These are phyloP conservation scores for Tenualosa ilisha DNA, from an alignment of 2,797 vertebrate species.

Conservation along the genomic window DNA sequence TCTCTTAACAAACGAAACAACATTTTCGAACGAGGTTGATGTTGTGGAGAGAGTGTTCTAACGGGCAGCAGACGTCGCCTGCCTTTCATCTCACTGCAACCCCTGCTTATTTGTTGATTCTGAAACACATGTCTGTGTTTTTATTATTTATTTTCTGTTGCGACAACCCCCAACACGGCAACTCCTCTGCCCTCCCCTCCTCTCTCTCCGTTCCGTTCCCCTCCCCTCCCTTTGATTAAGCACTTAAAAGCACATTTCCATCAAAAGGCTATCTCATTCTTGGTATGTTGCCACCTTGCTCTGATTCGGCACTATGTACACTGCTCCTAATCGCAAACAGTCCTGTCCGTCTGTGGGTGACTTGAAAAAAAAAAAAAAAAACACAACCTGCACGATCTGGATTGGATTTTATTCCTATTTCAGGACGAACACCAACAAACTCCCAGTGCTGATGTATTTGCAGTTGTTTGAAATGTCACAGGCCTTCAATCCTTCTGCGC, in stretches of 20 bases:
- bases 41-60: background rate
- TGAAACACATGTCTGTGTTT: background rate
- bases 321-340: background rate
- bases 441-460: background rate
- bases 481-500: background rate
- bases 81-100: background rate
- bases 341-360: background rate
- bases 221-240: background rate
- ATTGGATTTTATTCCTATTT: background rate
- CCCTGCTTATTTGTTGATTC: slow-evolving; percentile 18
- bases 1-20: slow-evolving; percentile 1
- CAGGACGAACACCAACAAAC: background rate
- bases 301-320: background rate
- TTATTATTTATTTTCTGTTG: no score
- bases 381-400: no score
- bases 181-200: background rate
- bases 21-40: slow-evolving; percentile 3
- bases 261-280: background rate
- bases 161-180: background rate
- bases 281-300: background rate
- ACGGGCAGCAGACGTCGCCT: background rate
- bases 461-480: background rate
- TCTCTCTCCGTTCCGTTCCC: background rate
- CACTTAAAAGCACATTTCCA: background rate
- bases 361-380: background rate